These are phyloP conservation scores for Sphaeridia pumilis DNA, from an alignment of 2,888 invertebrate species.

Conservation along the genomic window DNA sequence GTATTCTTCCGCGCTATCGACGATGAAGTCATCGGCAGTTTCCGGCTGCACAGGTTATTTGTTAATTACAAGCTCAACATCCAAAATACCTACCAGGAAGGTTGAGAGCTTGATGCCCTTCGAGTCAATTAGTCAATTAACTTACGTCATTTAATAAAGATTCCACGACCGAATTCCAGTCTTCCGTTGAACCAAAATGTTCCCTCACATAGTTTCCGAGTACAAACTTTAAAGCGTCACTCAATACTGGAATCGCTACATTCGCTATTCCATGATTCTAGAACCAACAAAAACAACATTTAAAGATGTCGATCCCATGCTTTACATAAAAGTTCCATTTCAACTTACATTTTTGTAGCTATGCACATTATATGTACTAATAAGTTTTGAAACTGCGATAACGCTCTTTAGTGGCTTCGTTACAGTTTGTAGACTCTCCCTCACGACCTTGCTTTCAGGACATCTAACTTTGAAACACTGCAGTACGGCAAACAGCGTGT, in stretches of 20 bases:
- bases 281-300: not conserved
- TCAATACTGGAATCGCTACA: conserved; percentile 11
- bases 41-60: conserved; percentile 12
- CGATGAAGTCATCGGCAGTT: conserved; percentile 16
- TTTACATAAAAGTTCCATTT: not conserved
- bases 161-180: conserved; percentile 14
- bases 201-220: conserved; percentile 12
- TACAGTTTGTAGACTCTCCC: conserved; percentile 9
- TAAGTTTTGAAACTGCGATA: conserved; percentile 1
- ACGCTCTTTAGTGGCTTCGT: conserved; percentile 9
- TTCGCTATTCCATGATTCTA: conserved; percentile 19
- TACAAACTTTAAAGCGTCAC: conserved; percentile 13
- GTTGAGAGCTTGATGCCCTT: not conserved
- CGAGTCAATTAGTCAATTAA: not conserved
- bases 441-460: conserved; percentile 8
- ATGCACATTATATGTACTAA: conserved; percentile 4
- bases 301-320: not conserved
- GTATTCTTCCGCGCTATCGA: conserved; percentile 11
- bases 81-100: too few relatives aligned
- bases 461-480: conserved; percentile 8
- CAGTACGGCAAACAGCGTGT: conserved; percentile 19
- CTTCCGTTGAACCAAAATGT: conserved; percentile 12
- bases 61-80: too few relatives aligned
- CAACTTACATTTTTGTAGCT: conserved; percentile 15
- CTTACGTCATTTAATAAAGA: conserved; percentile 23